These are phyloP conservation scores for Gorsachius magnificus DNA, from an alignment of 2,797 vertebrate genomes.

Conservation along the genomic window DNA sequence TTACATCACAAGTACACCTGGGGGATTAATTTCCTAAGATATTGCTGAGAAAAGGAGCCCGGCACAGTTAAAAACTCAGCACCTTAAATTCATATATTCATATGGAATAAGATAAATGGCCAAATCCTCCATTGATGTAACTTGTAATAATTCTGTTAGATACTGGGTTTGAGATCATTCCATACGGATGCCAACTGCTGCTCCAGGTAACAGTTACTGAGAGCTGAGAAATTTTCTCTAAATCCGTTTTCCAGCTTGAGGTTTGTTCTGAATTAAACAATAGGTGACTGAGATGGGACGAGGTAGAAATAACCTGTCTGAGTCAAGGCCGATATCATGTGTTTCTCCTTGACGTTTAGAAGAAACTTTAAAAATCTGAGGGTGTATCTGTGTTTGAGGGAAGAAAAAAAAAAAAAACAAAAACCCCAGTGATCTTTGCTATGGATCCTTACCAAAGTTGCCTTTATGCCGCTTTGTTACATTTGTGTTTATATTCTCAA, in stretches of 20 bases:
- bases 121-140: not conserved
- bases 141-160: not conserved
- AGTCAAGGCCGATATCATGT: not conserved
- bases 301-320: not conserved
- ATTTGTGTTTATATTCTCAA: not conserved
- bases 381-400: not conserved
- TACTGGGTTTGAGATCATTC: not conserved
- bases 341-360: not conserved
- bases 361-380: not conserved
- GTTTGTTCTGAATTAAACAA: not conserved
- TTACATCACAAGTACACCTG: not conserved
- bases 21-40: not conserved
- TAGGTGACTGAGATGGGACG: not conserved
- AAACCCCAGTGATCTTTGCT: not conserved
- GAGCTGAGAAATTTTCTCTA: not conserved
- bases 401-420: fast-evolving
- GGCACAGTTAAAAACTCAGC: not conserved
- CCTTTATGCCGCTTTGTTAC: not conserved
- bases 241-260: not conserved
- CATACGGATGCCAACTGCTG: not conserved
- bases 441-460: not conserved
- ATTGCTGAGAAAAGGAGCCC: not conserved
- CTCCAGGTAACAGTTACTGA: not conserved
- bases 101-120: not conserved
- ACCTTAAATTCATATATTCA: not conserved